Percentiles rank a stretch among this genome's conserved stretches.
Evolutionary conservation across 1,140 invertebrate genomes (phyloP).

Genomic region (Magallana angulata): DNA sequence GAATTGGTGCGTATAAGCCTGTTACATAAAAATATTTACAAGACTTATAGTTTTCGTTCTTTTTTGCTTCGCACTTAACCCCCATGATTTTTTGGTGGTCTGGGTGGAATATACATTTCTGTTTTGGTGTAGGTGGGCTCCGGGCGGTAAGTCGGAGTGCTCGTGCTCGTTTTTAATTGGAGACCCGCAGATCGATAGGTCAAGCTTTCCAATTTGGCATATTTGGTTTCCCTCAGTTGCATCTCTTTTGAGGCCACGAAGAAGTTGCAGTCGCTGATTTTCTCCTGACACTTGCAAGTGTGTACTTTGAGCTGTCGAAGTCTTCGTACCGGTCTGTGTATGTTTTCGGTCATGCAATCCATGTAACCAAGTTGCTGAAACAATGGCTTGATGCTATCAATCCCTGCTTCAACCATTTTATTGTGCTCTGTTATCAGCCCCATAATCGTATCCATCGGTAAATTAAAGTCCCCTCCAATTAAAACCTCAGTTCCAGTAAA

Average conservation of each 20-base stretch:
- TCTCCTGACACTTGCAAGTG: not conserved
- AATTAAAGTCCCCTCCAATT: slow-evolving; percentile 49
- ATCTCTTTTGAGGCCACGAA: slow-evolving; percentile 56
- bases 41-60: too few species aligned
- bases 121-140: slow-evolving; percentile 33
- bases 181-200: not conserved
- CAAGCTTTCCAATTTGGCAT: not conserved
- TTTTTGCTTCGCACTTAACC: not conserved
- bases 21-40: too few species aligned
- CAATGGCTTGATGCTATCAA: slow-evolving; percentile 36
- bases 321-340: slow-evolving; percentile 33
- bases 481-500: slow-evolving; percentile 35
- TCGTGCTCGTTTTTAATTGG: not conserved
- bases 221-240: slow-evolving; percentile 45
- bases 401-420: not conserved
- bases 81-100: slow-evolving; percentile 49
- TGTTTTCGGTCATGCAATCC: slow-evolving; percentile 48
- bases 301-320: slow-evolving; percentile 43
- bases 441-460: slow-evolving; percentile 9
- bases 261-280: not conserved
- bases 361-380: slow-evolving; percentile 48
- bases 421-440: slow-evolving; percentile 41
- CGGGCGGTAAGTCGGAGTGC: not conserved
- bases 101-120: slow-evolving; percentile 45
- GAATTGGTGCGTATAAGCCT: too few species aligned